Evolutionary conservation across 2,888 invertebrate genomes (phyloP).

Genomic region (Phalera bucephala): DNA sequence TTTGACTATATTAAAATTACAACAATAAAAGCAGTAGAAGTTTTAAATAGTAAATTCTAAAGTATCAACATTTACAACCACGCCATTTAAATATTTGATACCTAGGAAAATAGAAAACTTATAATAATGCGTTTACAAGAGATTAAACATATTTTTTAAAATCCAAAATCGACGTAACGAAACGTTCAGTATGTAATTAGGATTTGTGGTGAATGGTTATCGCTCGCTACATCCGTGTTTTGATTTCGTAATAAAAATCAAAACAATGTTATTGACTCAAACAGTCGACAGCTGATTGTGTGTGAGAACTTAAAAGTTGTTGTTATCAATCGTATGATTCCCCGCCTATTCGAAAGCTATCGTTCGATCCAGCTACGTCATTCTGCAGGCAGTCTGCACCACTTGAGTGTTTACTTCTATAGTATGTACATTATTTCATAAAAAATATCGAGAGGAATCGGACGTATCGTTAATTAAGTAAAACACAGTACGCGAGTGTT

Average conservation of each 20-base stretch:
- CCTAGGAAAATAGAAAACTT: too few relatives aligned
- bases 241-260: slow-evolving; percentile 10
- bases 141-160: too few relatives aligned
- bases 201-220: background rate
- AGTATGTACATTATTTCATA: slow-evolving; percentile 9
- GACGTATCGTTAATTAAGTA: slow-evolving; percentile 17
- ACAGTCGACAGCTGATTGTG: slow-evolving; percentile 33
- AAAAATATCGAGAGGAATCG: slow-evolving; percentile 10
- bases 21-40: too few relatives aligned
- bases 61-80: too few relatives aligned
- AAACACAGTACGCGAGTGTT: background rate
- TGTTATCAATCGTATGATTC: slow-evolving; percentile 40
- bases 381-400: slow-evolving; percentile 14
- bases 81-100: too few relatives aligned
- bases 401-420: slow-evolving; percentile 14
- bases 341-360: slow-evolving; percentile 34
- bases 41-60: too few relatives aligned
- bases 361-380: slow-evolving; percentile 41
- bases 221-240: slow-evolving; percentile 3
- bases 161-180: too few relatives aligned
- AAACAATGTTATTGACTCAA: slow-evolving; percentile 32
- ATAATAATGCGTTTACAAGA: too few relatives aligned
- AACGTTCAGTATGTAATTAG: too few relatives aligned
- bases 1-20: too few relatives aligned
- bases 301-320: slow-evolving; percentile 16